Evolutionary conservation across 2,888 invertebrate species (phyloP), one percentile per base, ranked within the genome.

Genomic region (Chrysotoxum bicinctum): DNA sequence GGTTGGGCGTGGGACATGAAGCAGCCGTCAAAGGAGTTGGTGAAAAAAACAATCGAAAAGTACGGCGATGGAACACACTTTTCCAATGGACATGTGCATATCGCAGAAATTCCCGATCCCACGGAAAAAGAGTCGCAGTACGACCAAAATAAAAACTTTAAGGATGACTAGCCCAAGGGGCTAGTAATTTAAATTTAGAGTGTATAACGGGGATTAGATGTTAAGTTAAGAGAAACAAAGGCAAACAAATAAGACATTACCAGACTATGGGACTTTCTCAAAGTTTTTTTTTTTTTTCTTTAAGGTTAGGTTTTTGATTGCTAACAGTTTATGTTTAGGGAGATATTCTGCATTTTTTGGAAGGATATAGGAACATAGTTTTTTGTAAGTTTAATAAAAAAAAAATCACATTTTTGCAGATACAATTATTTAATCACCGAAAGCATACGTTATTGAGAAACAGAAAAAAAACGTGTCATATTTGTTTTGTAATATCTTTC

Each of bases 1-100:
- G 96, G 94, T 45, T 96, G 95, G 95, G 97, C 96, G 0, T 96
- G 96, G 90, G 96, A 97, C 90, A 91, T 96, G 88, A 95, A 96
- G 89, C 90, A 93, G 72, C 95, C 95, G 0, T 94, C 95, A 0
- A 91, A 93, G 10, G 92, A 93, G 21, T 93, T 94, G 12, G 92
- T 93, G 0, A 90, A 91, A 32, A 94, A 93, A 58, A 93, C 93
- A 35, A 94, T 95, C 7, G 94, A 93, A 84, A 93, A 93, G 77
- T 90, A 91, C 62, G 92, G 92, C 40, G 92, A 92, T 87, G 92
- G 92, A 23, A 89, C 89, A 1, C 92, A 92, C 87, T 88, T 88
- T 0, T 89, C 89, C 0, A 87, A 89, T n/a, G 90, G 90, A 0
- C 89, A 91, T 78, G 58, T 87, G 4, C 91, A 91, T 62, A 89